Base-by-base conservation (phyloP, 2,113 vertebrate species). In the Manacus vitellinus region DNA sequence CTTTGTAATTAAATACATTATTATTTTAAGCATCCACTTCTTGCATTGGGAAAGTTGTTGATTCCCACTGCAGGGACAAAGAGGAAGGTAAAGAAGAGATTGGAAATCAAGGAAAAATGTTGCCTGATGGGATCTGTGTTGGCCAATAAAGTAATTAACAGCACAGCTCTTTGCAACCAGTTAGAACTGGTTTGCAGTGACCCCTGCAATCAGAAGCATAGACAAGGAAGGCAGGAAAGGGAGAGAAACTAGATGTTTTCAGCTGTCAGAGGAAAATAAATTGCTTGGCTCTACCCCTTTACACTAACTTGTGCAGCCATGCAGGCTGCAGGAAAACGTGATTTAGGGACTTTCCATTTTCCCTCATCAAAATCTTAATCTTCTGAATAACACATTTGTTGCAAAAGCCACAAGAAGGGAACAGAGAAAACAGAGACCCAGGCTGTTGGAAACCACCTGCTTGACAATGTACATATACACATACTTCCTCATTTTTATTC, bases 231-330 rank as follows among this genome's bases (percentile, higher is more conserved):
- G 30, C 24, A 67, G 9, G 56, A 90, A 84, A 55, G 14, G 4
- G 20, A 84, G 41, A 91, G 67, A 88, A 92, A 68, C 5, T 8
- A 19, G 19, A 90, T 12, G 33, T 78, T 90, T 85, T 75, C 51
- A 75, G 31, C 51, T 94, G 82, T 81, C 63, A 93, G 12, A 58
- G 41, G 43, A 73, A 95, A 95, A 90, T 73, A 79, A 95, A 93
- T 94, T 84, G 35, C 24, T 79, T 92, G 24, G 28, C 65, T 93
- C 55, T 91, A 43, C 27, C 14, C n/a, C 65, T 91, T 79, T 30
- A 70, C 13, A 75, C 17, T n/a, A 33, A 81, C 43, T 14, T 91
- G 43, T 66, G 6, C 87, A 75, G 44, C 59, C 12, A 3, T 18
- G 52, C 31, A 70, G 44, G 46, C 58, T 85, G 37, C 5, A 43